Evolutionary conservation across 2,113 vertebrate species (phyloP), one percentile per base, ranked within the genome.

Genomic region (Pachyramphus minor): DNA sequence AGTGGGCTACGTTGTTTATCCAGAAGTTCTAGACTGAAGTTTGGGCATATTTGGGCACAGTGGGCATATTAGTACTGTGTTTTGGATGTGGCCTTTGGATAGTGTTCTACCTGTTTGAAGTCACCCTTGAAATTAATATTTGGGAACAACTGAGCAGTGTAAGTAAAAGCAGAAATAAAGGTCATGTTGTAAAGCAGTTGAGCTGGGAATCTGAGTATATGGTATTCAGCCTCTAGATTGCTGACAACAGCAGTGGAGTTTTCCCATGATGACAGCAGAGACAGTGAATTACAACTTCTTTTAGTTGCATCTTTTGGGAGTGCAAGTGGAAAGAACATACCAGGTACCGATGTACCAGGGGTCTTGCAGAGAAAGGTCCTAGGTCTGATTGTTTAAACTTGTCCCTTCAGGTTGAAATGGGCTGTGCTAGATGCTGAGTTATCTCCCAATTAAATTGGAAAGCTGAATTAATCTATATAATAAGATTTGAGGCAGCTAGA

Each of bases 301-400:
- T 79, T 45, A 33, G 39, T 62, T 0, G 0, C 12, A 19, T 74
- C 19, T 19, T 14, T 15, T 37, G 25, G 24, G 27, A 28, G 13
- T 44, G 25, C 2, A 11, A 44, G 25, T 49, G 41, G 27, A 69
- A 78, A 75, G 42, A 47, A 14, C 18, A 22, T 8, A 35, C 22
- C 24, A 44, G 25, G 24, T 44, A n/a, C 20, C 0, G 1, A 39
- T 39, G 12, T 59, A 39, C 12, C 0, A 7, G 30, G 39, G 17
- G 23, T 27, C 60, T 64, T 82, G 44, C 39, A 50, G 45, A 71
- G 35, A 49, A 4, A 74, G 27, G 15, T 33, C 60, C 33, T 84
- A 78, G 15, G n/a, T 64, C 6, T 78, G 6, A 15, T 78, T 4
- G 9, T 30, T 78, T 67, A 30, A 87, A 67, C 10, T 71, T 78